Percentiles rank a stretch among this genome's conserved stretches.
Conservation (phyloP, 2,797 vertebrate genomes). For the Glyptemys insculpta region DNA sequence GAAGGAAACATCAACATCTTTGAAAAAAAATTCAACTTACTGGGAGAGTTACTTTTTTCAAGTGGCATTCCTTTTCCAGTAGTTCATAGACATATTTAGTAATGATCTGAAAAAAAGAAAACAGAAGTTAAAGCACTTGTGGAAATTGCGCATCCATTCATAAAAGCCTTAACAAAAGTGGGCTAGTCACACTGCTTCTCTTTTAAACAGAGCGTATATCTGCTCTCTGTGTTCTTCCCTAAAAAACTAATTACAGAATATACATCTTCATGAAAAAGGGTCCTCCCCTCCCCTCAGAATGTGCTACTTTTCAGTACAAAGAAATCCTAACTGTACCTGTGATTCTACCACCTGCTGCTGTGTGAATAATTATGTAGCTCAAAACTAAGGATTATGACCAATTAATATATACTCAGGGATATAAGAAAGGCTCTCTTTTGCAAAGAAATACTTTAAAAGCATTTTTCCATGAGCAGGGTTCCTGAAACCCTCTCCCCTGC, state of each 20-base stretch:
- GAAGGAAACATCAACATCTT: neutral
- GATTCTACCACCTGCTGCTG: slow-evolving; percentile 7
- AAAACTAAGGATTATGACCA: slow-evolving; percentile 51
- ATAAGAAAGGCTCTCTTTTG: slow-evolving; percentile 28
- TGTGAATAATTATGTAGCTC: slow-evolving; percentile 32
- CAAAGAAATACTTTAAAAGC: slow-evolving; percentile 51
- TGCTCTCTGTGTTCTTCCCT: neutral
- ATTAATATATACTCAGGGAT: slow-evolving; percentile 59
- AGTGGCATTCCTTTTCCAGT: slow-evolving; percentile 93
- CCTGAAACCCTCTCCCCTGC: slow-evolving; percentile 35
- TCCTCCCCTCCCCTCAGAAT: neutral
- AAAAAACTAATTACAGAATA: neutral
- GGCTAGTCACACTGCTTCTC: neutral
- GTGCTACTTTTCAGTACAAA: neutral
- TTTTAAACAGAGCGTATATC: neutral
- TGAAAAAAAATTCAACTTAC: slow-evolving; percentile 85
- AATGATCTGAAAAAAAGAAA: slow-evolving; percentile 89
- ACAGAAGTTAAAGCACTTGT: slow-evolving; percentile 39
- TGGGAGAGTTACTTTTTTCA: slow-evolving; percentile 94
- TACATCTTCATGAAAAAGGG: neutral
- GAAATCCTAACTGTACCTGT: neutral
- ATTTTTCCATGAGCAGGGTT: slow-evolving; percentile 7
- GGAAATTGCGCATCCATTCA: neutral
- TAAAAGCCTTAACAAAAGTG: neutral
- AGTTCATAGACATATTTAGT: slow-evolving; percentile 96